These are phyloP conservation scores for Ips nitidus DNA, from an alignment of 1,140 invertebrate species.

Conservation along the genomic window DNA sequence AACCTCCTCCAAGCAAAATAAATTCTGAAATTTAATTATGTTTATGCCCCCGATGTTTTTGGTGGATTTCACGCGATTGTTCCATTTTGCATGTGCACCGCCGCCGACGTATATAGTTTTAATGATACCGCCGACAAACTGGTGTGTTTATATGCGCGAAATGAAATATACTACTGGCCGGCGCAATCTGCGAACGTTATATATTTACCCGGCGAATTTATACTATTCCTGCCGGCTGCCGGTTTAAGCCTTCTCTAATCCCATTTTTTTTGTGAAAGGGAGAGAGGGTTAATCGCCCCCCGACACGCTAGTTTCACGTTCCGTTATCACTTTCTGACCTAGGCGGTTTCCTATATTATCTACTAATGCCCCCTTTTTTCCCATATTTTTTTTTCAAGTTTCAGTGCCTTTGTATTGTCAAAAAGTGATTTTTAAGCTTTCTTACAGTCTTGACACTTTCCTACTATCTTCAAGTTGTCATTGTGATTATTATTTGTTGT, in stretches of 20 bases:
- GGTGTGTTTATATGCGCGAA: slow-evolving; percentile 18
- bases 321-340: no score
- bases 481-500: no score
- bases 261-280: slow-evolving; percentile 15
- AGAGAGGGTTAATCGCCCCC: no score
- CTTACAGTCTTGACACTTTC: no score
- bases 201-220: slow-evolving; percentile 27
- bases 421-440: no score
- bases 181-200: slow-evolving; percentile 24
- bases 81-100: slow-evolving; percentile 35
- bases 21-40: slow-evolving; percentile 37
- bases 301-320: no score
- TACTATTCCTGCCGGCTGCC: slow-evolving; percentile 17
- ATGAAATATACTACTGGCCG: slow-evolving; percentile 23
- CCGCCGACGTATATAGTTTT: slow-evolving; percentile 29
- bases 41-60: slow-evolving; percentile 32
- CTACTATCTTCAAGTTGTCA: no score
- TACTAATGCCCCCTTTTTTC: no score
- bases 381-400: no score
- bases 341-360: no score
- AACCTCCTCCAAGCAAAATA: slow-evolving; percentile 26
- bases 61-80: slow-evolving; percentile 36
- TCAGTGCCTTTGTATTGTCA: no score
- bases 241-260: slow-evolving; percentile 16
- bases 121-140: slow-evolving; percentile 29